These are phyloP conservation scores for Aromia moschata DNA, from an alignment of 2,888 invertebrate genomes.

Conservation along the genomic window DNA sequence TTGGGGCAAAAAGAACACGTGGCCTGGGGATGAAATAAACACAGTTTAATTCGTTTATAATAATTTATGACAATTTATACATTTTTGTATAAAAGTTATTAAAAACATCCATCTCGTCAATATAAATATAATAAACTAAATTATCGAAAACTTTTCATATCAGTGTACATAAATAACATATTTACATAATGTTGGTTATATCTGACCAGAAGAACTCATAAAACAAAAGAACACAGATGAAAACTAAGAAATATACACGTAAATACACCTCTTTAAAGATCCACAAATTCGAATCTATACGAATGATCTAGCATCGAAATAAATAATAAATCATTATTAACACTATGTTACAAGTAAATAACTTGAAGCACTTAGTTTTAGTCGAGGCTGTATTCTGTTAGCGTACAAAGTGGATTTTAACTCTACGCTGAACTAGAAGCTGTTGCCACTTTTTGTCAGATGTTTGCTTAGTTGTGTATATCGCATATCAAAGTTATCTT, in stretches of 20 bases:
- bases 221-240: constrained; percentile 56
- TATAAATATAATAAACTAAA: constrained; percentile 57
- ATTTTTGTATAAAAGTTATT: constrained; percentile 60
- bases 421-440: constrained; percentile 16
- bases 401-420: constrained; percentile 1
- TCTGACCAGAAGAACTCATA: constrained; percentile 62
- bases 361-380: constrained; percentile 49
- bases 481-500: not conserved
- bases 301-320: constrained; percentile 44
- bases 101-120: constrained; percentile 56
- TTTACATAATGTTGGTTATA: constrained; percentile 58
- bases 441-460: not conserved
- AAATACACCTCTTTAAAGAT: constrained; percentile 23
- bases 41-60: too few relatives aligned
- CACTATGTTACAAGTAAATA: constrained; percentile 38
- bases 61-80: constrained; percentile 57
- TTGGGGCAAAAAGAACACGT: too few relatives aligned
- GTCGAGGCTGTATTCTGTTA: constrained; percentile 32
- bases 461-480: not conserved
- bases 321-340: constrained; percentile 41
- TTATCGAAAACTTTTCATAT: constrained; percentile 53
- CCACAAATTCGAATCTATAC: constrained; percentile 14
- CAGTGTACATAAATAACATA: constrained; percentile 59
- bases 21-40: too few relatives aligned
- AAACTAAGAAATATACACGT: constrained; percentile 50